Conservation (phyloP, 2,113 vertebrate genomes). For the Urocolius indicus region DNA sequence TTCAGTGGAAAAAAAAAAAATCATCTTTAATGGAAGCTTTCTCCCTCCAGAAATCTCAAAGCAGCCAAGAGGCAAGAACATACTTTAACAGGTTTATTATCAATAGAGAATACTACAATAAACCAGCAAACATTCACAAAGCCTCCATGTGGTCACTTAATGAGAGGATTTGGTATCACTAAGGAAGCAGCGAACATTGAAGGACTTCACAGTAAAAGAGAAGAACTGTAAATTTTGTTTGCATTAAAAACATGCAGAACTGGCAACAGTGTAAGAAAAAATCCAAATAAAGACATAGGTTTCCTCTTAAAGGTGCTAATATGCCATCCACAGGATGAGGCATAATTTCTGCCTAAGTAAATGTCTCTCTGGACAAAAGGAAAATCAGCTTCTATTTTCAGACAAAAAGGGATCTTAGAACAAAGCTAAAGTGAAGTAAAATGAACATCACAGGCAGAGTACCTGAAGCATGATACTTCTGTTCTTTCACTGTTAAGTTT, state of each 20-base stretch:
- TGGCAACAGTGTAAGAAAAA: background rate
- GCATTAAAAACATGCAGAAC: no score
- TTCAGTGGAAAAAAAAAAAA: background rate
- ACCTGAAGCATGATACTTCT: background rate
- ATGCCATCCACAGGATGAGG: background rate
- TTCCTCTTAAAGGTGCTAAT: background rate
- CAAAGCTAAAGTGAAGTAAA: background rate
- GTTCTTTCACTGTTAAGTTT: background rate
- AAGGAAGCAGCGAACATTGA: background rate
- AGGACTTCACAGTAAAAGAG: background rate
- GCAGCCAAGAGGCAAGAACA: background rate
- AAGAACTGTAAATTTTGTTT: background rate
- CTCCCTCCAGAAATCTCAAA: background rate
- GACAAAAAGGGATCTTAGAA: background rate
- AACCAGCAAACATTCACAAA: background rate
- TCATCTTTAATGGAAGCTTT: background rate
- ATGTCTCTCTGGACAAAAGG: background rate
- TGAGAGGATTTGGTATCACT: background rate
- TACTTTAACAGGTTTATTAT: background rate
- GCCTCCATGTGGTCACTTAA: background rate
- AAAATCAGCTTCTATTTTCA: background rate
- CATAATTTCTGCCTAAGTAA: background rate
- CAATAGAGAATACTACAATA: background rate
- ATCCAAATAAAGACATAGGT: background rate
- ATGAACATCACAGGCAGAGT: background rate